Evolutionary conservation across 2,888 invertebrate genomes (phyloP).

Genomic region (Galeruca laticollis): DNA sequence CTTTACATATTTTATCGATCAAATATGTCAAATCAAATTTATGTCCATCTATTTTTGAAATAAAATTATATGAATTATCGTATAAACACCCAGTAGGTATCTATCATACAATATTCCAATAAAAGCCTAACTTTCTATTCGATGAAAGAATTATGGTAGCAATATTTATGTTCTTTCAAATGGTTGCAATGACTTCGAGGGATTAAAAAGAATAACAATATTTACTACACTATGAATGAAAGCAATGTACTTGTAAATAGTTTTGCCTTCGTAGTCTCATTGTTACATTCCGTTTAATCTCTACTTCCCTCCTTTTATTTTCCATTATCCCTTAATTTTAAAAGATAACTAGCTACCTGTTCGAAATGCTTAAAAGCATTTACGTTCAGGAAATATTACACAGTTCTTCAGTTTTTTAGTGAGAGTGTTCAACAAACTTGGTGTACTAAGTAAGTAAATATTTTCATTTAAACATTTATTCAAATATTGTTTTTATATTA

Average conservation of each 20-base stretch:
- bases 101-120: no score
- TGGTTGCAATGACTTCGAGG: background rate
- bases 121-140: no score
- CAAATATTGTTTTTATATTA: no score
- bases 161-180: background rate
- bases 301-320: constrained; percentile 22
- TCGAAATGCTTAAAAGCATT: constrained; percentile 17
- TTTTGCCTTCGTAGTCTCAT: constrained; percentile 17
- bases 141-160: background rate
- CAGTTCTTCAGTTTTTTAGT: constrained; percentile 16
- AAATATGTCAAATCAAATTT: no score
- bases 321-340: constrained; percentile 13
- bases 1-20: no score
- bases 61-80: no score
- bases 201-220: background rate
- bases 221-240: background rate
- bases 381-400: constrained; percentile 6
- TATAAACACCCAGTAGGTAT: no score
- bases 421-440: constrained; percentile 3
- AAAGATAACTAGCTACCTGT: constrained; percentile 26
- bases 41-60: no score
- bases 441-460: background rate
- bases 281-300: constrained; percentile 11
- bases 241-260: background rate
- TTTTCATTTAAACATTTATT: background rate